A percentile compares a stretch with the other conserved stretches of the same genome.
Evolutionary conservation across 2,888 invertebrate genomes (phyloP).

Genomic region (Lithophane ornitopus): DNA sequence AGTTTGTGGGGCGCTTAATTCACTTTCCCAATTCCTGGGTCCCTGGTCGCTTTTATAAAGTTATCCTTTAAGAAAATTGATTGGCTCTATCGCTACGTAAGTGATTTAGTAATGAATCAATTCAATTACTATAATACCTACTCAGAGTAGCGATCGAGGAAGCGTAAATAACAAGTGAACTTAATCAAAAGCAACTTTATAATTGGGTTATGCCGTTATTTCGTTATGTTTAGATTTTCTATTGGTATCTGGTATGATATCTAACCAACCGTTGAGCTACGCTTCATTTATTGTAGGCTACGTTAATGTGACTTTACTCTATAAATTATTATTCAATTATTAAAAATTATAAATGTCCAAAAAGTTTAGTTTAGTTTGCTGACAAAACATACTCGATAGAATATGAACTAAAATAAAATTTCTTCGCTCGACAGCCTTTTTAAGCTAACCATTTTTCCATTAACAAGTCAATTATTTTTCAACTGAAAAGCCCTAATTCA

Average conservation of each 20-base stretch:
- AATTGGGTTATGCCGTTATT: slow-evolving; percentile 62
- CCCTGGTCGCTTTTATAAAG: slow-evolving; percentile 86
- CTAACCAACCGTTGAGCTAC: slow-evolving; percentile 23
- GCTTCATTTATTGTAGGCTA: slow-evolving; percentile 11
- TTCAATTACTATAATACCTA: slow-evolving; percentile 79
- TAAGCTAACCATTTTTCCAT: not conserved
- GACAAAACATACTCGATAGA: not conserved
- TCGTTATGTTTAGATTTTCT: slow-evolving; percentile 24
- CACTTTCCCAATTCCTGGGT: slow-evolving; percentile 89
- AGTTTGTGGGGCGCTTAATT: slow-evolving; percentile 90
- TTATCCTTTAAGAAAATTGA: slow-evolving; percentile 89
- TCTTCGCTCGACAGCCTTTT: not conserved
- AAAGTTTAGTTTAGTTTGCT: not conserved
- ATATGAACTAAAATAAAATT: not conserved
- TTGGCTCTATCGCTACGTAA: slow-evolving; percentile 83
- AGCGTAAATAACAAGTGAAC: slow-evolving; percentile 77
- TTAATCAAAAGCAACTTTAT: slow-evolving; percentile 75
- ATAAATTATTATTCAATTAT: not conserved
- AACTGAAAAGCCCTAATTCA: no score
- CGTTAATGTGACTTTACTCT: not conserved
- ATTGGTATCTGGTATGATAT: slow-evolving; percentile 15
- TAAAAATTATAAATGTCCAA: not conserved
- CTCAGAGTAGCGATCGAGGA: slow-evolving; percentile 69
- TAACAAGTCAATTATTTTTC: not conserved
- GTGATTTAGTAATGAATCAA: slow-evolving; percentile 84